These are phyloP conservation scores for Drosophila athabasca DNA, from an alignment of 1,140 invertebrate genomes.

Conservation along the genomic window DNA sequence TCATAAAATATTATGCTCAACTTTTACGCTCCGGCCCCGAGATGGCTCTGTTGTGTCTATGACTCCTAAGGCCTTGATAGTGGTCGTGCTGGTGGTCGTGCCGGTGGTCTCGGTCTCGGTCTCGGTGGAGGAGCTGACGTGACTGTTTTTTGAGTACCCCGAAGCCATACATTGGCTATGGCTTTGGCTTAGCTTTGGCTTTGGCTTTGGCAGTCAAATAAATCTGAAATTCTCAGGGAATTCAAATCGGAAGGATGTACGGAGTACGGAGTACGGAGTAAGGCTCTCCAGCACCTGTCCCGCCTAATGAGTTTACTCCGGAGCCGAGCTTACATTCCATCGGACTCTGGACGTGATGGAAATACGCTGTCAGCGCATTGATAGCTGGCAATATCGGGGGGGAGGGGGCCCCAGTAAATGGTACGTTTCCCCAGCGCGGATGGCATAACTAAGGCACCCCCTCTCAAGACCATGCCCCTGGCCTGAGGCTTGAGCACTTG, in stretches of 20 bases:
- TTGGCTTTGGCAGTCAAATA: constrained; percentile 28
- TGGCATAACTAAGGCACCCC: too few species aligned
- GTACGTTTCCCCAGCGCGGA: too few species aligned
- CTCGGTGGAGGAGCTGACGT: constrained; percentile 18
- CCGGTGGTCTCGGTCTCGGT: neutral
- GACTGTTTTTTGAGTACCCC: constrained; percentile 27
- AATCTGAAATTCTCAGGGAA: constrained; percentile 13
- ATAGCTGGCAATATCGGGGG: too few species aligned
- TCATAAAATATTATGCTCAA: constrained; percentile 73
- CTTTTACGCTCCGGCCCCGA: constrained; percentile 24
- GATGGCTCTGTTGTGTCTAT: constrained; percentile 12
- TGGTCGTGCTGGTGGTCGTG: neutral
- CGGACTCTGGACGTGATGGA: constrained; percentile 55
- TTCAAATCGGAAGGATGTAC: neutral
- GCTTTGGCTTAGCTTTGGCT: too few species aligned
- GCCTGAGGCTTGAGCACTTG: constrained; percentile 18
- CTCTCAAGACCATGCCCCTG: neutral
- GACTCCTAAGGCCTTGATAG: neutral
- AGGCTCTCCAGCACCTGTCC: constrained; percentile 20
- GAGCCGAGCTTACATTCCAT: constrained; percentile 11
- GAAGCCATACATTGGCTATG: neutral
- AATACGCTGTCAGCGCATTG: constrained; percentile 55
- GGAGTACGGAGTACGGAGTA: too few species aligned
- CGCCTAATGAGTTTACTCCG: constrained; percentile 32
- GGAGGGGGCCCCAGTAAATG: too few species aligned